A percentile compares a stretch with the other conserved stretches of the same genome.
These are phyloP conservation scores for Mastomys natalensis DNA, from an alignment of 2,113 vertebrate genomes.

Conservation along the genomic window DNA sequence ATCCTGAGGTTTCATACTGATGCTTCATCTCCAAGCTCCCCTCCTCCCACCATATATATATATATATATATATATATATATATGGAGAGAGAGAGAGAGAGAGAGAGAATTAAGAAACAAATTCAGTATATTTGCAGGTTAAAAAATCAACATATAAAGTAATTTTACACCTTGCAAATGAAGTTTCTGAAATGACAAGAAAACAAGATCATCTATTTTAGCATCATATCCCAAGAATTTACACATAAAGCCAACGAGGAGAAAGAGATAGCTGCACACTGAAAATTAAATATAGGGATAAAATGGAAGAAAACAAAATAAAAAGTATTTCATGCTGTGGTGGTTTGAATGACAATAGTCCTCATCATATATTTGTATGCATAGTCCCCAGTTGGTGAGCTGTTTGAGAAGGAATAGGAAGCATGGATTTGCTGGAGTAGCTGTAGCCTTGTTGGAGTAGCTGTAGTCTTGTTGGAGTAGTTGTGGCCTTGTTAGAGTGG, in stretches of 20 bases:
- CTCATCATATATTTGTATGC: not conserved
- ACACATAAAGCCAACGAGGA: not conserved
- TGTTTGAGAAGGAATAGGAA: not conserved
- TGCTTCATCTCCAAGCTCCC: not conserved
- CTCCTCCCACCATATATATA: too few species aligned
- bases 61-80: too few species aligned
- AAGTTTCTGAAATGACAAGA: not conserved
- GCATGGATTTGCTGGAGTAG: too few species aligned
- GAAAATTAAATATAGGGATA: not conserved
- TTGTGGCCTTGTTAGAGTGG: too few species aligned
- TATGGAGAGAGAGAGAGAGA: too few species aligned
- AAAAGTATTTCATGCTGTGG: not conserved
- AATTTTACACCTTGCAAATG: not conserved
- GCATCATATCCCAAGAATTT: not conserved
- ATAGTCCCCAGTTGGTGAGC: not conserved
- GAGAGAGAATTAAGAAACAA: not conserved
- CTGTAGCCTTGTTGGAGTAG: too few species aligned
- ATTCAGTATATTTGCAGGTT: not conserved
- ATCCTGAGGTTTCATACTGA: not conserved
- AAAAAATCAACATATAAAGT: not conserved
- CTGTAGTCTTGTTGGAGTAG: not conserved
- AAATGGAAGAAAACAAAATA: not conserved
- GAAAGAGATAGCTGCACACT: not conserved
- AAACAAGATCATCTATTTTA: not conserved
- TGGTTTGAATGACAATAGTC: not conserved